Evolutionary conservation across 2,888 invertebrate genomes (phyloP), one percentile per base, ranked within the genome.

Genomic region (Tetragnatha montana): DNA sequence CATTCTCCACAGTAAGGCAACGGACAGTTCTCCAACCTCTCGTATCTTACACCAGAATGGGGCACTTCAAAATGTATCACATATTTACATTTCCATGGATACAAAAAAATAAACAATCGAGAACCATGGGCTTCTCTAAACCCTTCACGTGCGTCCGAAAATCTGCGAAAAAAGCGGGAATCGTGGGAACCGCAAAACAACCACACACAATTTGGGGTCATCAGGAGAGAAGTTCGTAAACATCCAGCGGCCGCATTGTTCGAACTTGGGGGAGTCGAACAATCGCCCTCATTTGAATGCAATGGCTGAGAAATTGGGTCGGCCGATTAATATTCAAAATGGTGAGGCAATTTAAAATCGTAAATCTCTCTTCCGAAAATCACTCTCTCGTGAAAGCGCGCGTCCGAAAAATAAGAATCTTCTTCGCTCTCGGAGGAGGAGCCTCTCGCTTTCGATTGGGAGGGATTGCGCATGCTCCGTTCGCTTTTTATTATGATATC

Each of bases 241-340:
- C 87, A 87, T 81, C 81, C 74, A 49, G 68, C 74, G 68, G 68
- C 75, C 86, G 87, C 87, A 87, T 87, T 87, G 87, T 87, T 81
- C 87, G 81, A 87, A 87, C 87, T 87, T 87, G 87, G 80, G 22
- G 73, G 71, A 81, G 69, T 60, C 87, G 75, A 87, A 87, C 87
- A 87, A 87, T 87, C 87, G 81, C 49, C 81, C 87, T 84, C 84
- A 84, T 84, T 84, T 84, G 87, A 87, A 87, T 87, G 87, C 87
- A 87, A 87, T 87, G 87, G 81, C 80, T 87, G 87, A 81, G 75
- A 75, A 87, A 87, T 87, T 81, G 87, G 81, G 87, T 81, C 87
- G 75, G 21, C 81, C 81, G 87, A 87, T 87, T 87, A 87, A 87
- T 87, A 87, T 87, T 80, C 80, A 87, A 81, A 87, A 73, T 73